Evolutionary conservation across 1,140 invertebrate species (phyloP), one percentile per base, ranked within the genome.

Genomic region (Mactra quadrangularis): DNA sequence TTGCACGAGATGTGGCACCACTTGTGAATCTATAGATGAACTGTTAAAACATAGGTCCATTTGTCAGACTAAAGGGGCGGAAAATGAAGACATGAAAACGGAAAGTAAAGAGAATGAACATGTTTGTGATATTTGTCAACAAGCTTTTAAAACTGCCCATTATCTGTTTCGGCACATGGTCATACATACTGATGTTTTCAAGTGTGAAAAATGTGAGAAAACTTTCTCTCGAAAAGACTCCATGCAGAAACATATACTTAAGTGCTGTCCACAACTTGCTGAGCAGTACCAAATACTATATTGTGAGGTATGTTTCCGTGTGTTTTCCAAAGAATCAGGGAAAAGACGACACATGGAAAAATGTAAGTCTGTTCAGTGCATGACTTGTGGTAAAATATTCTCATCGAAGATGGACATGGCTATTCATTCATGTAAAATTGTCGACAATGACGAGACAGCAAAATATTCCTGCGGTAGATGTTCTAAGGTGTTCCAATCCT

Each of bases 71-170:
- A 41, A 15, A 22, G 41, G 2, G 7, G 52, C 15, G 27, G 11
- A 72, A 22, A 38, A 3, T 6, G n/a, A 29, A 17, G 15, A 47
- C 0, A 3, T 17, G 3, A 6, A 45, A 15, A 35, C 74, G 1
- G 78, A 82, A 38, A 71, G 82, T 53, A 88, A 87, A 62, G 53
- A 79, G 7, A 60, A 59, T 25, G 33, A 47, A 9, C 87, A 81
- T 82, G 64, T 76, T 31, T 95, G 94, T 91, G 94, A 95, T 88
- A 94, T 95, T 72, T 95, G 94, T 86, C 87, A 93, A 27, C 94
- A 94, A 82, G 85, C 86, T 13, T 95, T 94, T 89, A 87, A 87
- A 15, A 93, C 90, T 55, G 88, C 92, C 29, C 92, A 92, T 71
- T 92, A 93, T 74, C 85, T 95, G 13, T 92, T 93, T 68, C 87